These are phyloP conservation scores for Mactromeris polynyma DNA, from an alignment of 2,888 invertebrate genomes.

Conservation along the genomic window DNA sequence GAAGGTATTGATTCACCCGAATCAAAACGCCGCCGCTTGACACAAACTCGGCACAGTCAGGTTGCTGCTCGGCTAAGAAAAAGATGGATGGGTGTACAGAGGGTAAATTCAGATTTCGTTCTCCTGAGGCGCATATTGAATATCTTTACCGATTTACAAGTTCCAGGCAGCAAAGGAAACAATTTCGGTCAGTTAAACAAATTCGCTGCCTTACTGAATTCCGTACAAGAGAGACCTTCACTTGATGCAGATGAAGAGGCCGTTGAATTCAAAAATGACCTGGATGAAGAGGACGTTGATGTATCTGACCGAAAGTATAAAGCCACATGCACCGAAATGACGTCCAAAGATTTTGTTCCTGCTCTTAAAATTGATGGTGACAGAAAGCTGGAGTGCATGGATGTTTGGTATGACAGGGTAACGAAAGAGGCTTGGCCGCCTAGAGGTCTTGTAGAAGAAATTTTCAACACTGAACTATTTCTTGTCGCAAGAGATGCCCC, in stretches of 20 bases:
- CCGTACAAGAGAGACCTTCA: constrained; percentile 30
- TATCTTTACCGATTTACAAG: constrained; percentile 17
- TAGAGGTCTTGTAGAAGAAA: constrained; percentile 47
- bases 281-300: neutral
- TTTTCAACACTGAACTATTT: constrained; percentile 62
- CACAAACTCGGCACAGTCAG: neutral
- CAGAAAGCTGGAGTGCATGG: constrained; percentile 48
- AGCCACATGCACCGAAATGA: constrained; percentile 51
- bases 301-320: constrained; percentile 2
- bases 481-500: constrained; percentile 68
- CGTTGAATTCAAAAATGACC: neutral
- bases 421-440: constrained; percentile 59
- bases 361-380: constrained; percentile 57
- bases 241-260: neutral
- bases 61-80: constrained; percentile 10
- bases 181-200: constrained; percentile 32
- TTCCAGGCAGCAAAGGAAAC: constrained; percentile 26
- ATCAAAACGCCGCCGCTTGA: constrained; percentile 1
- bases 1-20: constrained; percentile 9
- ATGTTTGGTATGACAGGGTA: constrained; percentile 52
- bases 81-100: neutral
- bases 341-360: constrained; percentile 71
- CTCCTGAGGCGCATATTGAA: constrained; percentile 40
- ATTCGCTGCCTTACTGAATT: constrained; percentile 42
- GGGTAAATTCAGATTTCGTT: constrained; percentile 22